Evolutionary conservation across 2,888 invertebrate genomes (phyloP).

Genomic region (Microchrysa polita): DNA sequence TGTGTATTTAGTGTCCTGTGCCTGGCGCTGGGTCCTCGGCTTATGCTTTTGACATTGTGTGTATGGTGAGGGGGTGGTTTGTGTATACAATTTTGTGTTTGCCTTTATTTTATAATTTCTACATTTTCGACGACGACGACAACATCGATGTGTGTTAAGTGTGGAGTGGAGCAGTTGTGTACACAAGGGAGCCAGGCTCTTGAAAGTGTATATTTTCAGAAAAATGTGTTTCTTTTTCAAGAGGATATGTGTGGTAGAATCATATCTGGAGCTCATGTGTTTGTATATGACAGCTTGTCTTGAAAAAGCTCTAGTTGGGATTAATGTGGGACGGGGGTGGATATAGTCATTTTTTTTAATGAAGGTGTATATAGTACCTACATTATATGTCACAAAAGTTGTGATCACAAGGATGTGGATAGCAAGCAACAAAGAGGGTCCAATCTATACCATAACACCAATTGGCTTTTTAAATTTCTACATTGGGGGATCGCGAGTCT

Average conservation of each 20-base stretch:
- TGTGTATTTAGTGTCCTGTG: not conserved
- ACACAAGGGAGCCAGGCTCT: slow-evolving; percentile 29
- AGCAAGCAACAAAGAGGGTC: no score
- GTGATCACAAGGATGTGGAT: no score
- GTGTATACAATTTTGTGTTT: slow-evolving; percentile 36
- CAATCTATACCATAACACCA: no score
- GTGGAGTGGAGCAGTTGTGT: slow-evolving; percentile 28
- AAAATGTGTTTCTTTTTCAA: not conserved
- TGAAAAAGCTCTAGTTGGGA: not conserved
- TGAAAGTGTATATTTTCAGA: slow-evolving; percentile 6
- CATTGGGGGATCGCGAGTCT: no score
- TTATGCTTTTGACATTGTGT: slow-evolving; percentile 22
- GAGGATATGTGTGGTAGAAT: slow-evolving; percentile 2
- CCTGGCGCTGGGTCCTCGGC: not conserved
- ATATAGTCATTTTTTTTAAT: not conserved
- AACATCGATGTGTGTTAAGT: slow-evolving; percentile 17
- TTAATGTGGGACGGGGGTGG: not conserved
- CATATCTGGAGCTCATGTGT: slow-evolving; percentile 4
- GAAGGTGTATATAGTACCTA: no score
- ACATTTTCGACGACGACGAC: slow-evolving; percentile 36
- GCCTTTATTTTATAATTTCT: slow-evolving; percentile 42
- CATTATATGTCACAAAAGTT: no score
- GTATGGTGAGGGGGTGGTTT: slow-evolving; percentile 40
- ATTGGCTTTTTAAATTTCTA: no score
- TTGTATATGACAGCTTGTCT: slow-evolving; percentile 22